Base-by-base conservation (phyloP, 2,888 invertebrate genomes). In the Drosophila sordidula region DNA sequence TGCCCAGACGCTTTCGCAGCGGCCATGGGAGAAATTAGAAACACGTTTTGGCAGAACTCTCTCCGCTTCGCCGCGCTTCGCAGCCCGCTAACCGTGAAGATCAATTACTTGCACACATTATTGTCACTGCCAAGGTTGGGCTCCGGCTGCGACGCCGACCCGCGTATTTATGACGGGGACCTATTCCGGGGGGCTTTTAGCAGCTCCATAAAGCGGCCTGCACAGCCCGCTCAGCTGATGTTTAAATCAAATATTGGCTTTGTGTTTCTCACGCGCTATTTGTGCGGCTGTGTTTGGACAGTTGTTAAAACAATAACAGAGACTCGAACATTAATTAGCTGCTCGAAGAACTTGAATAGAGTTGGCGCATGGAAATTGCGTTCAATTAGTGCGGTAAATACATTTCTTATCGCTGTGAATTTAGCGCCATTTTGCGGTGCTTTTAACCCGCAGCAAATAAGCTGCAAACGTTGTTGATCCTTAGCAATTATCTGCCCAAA, bases 271-370 rank as follows among this genome's bases (percentile, higher is more conserved):
- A 39, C 56, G 46, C 55, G 59, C 51, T 47, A 32, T 65, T 59
- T 64, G 58, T 16, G 36, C 29, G 22, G 44, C 26, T n/a, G 0
- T 71, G 52, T 76, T 84, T 73, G 54, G 49, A 54, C 86, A 83
- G 78, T 80, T 83, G 87, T 52, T 64, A 68, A 85, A 79, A 79
- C 68, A 81, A 72, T 39, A 71, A 44, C 49, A 42, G 9, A 44
- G 16, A 22, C 25, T 1, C 44, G 54, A 32, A 66, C 58, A 51
- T 52, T 68, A 68, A 68, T 68, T 68, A 68, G 67, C 67, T 57
- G 55, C 16, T 22, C 34, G 22, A 8, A 25, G 55, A 61, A 29
- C 46, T 41, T 16, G 16, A 32, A 45, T 45, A 29, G 8, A 1
- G 2, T 18, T 45, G 45, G 29, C n/a, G 16, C 41, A 34, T 42